Conservation (phyloP, 2,797 vertebrate species). For the Pantherophis alleghaniensis region DNA sequence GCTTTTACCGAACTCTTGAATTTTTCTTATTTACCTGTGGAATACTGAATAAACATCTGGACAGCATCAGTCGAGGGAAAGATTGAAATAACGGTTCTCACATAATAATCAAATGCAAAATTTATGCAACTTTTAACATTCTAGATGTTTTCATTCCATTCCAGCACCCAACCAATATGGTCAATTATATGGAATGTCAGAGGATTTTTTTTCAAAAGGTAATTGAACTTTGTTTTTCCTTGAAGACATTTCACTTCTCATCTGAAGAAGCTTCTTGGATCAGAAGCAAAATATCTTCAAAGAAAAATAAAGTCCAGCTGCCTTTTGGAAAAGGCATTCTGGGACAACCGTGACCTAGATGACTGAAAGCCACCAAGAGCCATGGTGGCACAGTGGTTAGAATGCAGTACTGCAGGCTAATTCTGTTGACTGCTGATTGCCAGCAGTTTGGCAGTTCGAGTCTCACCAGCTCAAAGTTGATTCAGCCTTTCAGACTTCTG, state of each 20-base stretch:
- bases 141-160: neutral
- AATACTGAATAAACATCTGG: neutral
- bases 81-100: neutral
- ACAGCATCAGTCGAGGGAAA: neutral
- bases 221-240: neutral
- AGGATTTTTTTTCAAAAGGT: neutral
- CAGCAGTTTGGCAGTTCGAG: neutral
- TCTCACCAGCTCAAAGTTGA: neutral
- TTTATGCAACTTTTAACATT: neutral
- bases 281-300: neutral
- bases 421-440: neutral
- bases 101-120: neutral
- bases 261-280: neutral
- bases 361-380: neutral
- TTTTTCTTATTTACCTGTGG: constrained; percentile 3
- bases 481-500: neutral
- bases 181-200: neutral
- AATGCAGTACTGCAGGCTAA: neutral
- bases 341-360: neutral
- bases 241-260: neutral
- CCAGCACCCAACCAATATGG: neutral
- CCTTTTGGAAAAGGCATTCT: neutral
- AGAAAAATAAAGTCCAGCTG: neutral
- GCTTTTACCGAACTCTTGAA: neutral
- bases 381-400: neutral